Conservation (phyloP, 2,888 invertebrate genomes). For the Agonopterix heracliana region DNA sequence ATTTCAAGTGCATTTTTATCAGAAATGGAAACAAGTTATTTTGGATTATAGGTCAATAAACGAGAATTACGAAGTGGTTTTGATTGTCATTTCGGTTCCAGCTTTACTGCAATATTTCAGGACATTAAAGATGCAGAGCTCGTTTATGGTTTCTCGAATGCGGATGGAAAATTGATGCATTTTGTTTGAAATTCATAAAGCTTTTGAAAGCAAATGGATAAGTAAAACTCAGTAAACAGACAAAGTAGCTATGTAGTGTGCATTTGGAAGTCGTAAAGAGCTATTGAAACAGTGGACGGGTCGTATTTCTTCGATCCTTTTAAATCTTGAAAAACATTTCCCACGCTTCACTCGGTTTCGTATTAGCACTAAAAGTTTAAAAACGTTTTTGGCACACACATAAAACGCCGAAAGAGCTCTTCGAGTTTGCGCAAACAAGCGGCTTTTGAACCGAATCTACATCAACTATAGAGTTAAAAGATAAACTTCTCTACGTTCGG, state of each 20-base stretch:
- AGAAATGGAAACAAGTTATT: too few species aligned
- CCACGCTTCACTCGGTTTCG: constrained; percentile 20
- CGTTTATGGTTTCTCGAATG: too few species aligned
- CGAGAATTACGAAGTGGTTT: too few species aligned
- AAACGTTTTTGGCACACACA: constrained; percentile 35
- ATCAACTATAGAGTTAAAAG: constrained; percentile 22
- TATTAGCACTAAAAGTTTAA: constrained; percentile 29
- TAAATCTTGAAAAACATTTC: constrained; percentile 20
- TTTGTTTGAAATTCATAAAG: too few species aligned
- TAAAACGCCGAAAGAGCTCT: constrained; percentile 31
- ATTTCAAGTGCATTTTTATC: too few species aligned
- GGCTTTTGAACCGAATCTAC: constrained; percentile 28
- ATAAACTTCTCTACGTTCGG: too few species aligned
- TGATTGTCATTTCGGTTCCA: too few species aligned
- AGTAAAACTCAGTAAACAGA: neutral
- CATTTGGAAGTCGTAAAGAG: constrained; percentile 6
- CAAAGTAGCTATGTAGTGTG: neutral
- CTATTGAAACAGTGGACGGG: constrained; percentile 3
- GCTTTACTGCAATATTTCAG: too few species aligned
- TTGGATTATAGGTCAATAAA: too few species aligned
- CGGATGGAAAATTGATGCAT: too few species aligned
- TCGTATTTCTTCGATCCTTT: constrained; percentile 12
- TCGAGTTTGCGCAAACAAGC: constrained; percentile 37
- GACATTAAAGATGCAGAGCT: too few species aligned
- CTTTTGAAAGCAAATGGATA: too few species aligned